Percentiles rank a stretch among this genome's conserved stretches.
Evolutionary conservation across 2,797 vertebrate genomes (phyloP).

Genomic region (Phoeniculus purpureus): DNA sequence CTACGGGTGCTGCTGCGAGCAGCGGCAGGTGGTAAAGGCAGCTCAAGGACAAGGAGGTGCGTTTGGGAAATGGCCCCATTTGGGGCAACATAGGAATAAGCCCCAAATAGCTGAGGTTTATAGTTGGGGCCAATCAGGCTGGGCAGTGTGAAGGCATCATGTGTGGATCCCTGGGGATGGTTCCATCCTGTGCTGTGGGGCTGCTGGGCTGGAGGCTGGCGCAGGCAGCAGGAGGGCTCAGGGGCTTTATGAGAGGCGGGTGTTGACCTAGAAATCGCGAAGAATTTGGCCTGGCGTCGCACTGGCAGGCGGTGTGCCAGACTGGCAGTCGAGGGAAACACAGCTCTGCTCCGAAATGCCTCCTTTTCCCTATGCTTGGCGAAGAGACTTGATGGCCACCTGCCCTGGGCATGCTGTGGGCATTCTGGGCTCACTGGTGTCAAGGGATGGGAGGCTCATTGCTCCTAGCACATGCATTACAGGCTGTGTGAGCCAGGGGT

Average conservation of each 20-base stretch:
- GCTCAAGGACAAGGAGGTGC: neutral
- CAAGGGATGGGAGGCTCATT: fast-evolving
- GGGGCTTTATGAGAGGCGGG: neutral
- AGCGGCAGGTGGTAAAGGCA: neutral
- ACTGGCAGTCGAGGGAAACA: neutral
- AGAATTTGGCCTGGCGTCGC: neutral
- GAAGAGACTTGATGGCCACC: neutral
- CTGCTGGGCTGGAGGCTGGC: neutral
- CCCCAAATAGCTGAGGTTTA: fast-evolving
- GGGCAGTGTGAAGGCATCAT: fast-evolving
- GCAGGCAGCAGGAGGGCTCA: neutral
- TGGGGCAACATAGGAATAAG: fast-evolving
- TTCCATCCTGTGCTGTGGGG: neutral
- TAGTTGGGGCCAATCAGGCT: neutral
- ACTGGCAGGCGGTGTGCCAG: neutral
- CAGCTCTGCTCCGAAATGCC: fast-evolving
- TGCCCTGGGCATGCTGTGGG: neutral
- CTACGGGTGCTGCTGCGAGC: neutral
- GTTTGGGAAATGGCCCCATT: neutral
- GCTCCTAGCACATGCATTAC: neutral
- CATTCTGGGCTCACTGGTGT: neutral
- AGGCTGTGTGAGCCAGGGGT: neutral
- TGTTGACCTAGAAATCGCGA: slow-evolving; percentile 57
- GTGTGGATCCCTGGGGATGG: neutral
- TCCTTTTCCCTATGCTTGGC: neutral